Evolutionary conservation across 2,888 invertebrate genomes (phyloP), one percentile per base, ranked within the genome.

Genomic region (Brachyptera putata): DNA sequence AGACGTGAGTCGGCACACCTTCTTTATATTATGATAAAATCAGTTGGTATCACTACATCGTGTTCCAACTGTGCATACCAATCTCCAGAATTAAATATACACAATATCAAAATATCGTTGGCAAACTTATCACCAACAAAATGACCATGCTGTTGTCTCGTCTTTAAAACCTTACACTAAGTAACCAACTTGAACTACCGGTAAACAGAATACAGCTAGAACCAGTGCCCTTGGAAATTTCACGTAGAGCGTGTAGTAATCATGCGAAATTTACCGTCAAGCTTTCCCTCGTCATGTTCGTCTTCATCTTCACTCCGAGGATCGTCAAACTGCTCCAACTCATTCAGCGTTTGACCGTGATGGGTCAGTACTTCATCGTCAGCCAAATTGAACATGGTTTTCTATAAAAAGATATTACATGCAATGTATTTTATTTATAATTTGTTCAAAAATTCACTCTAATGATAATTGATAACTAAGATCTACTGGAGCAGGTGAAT

Each of bases 341-440:
- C 91, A 68, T 87, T 88, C 14, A 98, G 75, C 0, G 92, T 86
- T 75, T 94, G 90, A 0, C 96, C 97, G 71, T 85, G 85, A 71
- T 98, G 97, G 0, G 96, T 98, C 56, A 98, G 76, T 26, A 89
- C 78, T 70, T 94, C 94, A 68, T 93, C 91, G 69, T 94, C 93
- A 57, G 91, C 92, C 48, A 95, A 75, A 72, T 92, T 93, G 68
- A 86, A 95, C 66, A 91, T 86, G 65, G 84, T 84, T 71, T 84
- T 80, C 71, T 83, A 61, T 3, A 64, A 58, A 49, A 57, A 50
- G n/a, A 39, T 22, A 36, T 14, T 50, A 22, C n/a, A 25, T n/a
- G 36, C n/a, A n/a, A n/a, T n/a, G n/a, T n/a, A n/a, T 26, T 26
- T 34, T 34, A 34, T 14, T 39, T 9, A 5, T 4, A 39, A 14